Evolutionary conservation across 2,888 invertebrate species (phyloP).

Genomic region (Malacosoma neustria): DNA sequence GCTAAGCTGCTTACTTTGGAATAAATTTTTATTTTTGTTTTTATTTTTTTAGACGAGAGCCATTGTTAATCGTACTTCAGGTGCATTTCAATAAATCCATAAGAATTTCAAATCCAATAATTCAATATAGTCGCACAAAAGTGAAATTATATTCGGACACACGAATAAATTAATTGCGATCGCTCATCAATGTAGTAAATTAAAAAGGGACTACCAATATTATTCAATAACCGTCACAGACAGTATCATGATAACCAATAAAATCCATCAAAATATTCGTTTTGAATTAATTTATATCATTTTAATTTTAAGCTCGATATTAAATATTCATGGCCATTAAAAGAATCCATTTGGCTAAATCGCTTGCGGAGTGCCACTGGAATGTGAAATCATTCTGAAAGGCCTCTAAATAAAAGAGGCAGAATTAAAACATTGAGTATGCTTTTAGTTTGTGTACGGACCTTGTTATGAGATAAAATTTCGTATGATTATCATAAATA

Average conservation of each 20-base stretch:
- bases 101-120: no score
- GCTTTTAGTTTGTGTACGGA: no score
- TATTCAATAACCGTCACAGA: constrained; percentile 11
- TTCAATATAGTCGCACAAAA: no score
- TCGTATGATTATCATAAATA: no score
- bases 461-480: no score
- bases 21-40: no score
- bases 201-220: constrained; percentile 13
- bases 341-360: constrained; percentile 53
- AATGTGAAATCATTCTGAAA: background rate
- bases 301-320: constrained; percentile 45
- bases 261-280: background rate
- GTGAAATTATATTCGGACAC: no score
- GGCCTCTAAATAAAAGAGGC: background rate
- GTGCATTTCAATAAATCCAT: no score
- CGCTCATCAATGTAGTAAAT: background rate
- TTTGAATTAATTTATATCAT: constrained; percentile 32
- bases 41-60: no score
- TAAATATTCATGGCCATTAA: constrained; percentile 60
- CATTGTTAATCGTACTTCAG: no score
- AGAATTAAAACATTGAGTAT: background rate
- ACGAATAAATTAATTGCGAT: background rate
- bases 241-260: constrained; percentile 12
- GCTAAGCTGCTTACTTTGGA: no score
- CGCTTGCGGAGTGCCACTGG: constrained; percentile 14